Evolutionary conservation across 2,888 invertebrate species (phyloP).

Genomic region (Schrankia costaestrigalis): DNA sequence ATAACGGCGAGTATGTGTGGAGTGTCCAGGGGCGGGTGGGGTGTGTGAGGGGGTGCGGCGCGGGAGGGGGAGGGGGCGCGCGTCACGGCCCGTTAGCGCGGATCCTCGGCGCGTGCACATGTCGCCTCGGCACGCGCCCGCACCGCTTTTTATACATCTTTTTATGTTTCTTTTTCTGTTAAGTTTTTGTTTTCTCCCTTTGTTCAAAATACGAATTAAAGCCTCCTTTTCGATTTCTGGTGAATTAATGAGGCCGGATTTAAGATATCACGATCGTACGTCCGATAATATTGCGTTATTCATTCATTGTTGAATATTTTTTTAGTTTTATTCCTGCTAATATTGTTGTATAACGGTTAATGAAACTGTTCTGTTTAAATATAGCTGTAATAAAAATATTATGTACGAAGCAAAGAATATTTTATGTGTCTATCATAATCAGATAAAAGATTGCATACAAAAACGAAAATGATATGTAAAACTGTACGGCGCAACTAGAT

Average conservation of each 20-base stretch:
- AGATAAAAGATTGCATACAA: constrained; percentile 1
- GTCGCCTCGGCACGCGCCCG: constrained; percentile 77
- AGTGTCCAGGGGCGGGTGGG: constrained; percentile 35
- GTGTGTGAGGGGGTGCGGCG: constrained; percentile 13
- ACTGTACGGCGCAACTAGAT: constrained; percentile 11
- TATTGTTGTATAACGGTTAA: constrained; percentile 1
- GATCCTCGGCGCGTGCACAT: constrained; percentile 75
- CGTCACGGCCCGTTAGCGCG: constrained; percentile 72
- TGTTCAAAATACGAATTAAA: constrained; percentile 64
- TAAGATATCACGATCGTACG: constrained; percentile 34
- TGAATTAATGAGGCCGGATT: constrained; percentile 49
- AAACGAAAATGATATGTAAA: neutral
- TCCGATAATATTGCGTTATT: constrained; percentile 25
- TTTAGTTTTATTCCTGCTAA: constrained; percentile 6
- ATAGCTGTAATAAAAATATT: too few species aligned
- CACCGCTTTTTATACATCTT: constrained; percentile 62
- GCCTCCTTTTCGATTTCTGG: constrained; percentile 40
- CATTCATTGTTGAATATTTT: constrained; percentile 20
- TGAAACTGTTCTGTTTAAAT: neutral
- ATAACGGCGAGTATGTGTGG: constrained; percentile 70
- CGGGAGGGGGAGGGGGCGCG: constrained; percentile 26
- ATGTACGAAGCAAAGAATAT: neutral
- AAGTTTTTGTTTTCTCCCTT: constrained; percentile 68
- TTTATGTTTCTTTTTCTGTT: constrained; percentile 53
- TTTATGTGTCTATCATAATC: neutral